Percentiles rank a stretch among this genome's conserved stretches.
phyloP scores from a whole-genome alignment of 2,113 vertebrate species.

The Cranoglanis bouderius region DNA sequence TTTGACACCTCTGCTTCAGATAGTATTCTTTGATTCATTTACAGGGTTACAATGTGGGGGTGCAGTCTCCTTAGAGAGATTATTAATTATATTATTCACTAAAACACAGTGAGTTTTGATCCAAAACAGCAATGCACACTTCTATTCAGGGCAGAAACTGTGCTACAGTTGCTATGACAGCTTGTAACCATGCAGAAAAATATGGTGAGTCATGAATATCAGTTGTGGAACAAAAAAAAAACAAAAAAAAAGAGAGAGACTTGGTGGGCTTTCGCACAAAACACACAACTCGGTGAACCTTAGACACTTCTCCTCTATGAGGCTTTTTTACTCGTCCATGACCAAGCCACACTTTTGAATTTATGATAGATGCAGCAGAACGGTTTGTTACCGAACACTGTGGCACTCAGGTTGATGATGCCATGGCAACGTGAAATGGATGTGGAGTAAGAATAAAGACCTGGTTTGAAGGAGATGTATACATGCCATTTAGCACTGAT shows the following conservation, averaged over 20 bases:
- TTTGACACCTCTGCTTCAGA: not conserved
- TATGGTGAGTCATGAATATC: constrained; percentile 61
- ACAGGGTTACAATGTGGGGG: not conserved
- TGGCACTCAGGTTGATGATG: constrained; percentile 24
- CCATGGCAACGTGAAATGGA: constrained; percentile 54
- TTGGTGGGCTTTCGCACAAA: constrained; percentile 45
- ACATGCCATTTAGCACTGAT: constrained; percentile 37
- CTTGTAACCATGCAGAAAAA: constrained; percentile 59
- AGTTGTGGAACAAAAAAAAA: constrained; percentile 44
- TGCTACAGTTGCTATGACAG: constrained; percentile 63
- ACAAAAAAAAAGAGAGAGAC: constrained; percentile 27
- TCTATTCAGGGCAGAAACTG: constrained; percentile 45
- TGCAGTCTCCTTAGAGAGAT: constrained; percentile 23
- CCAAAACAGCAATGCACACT: constrained; percentile 37
- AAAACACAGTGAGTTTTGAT: not conserved
- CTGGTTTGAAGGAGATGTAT: constrained; percentile 26
- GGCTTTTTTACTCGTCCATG: constrained; percentile 3
- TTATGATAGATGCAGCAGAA: constrained; percentile 14
- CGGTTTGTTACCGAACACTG: constrained; percentile 1
- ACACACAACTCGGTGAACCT: constrained; percentile 20
- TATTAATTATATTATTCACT: constrained; percentile 40
- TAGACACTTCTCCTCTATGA: constrained; percentile 6
- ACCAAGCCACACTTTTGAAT: constrained; percentile 23
- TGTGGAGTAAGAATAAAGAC: constrained; percentile 42
- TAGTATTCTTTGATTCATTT: constrained; percentile 21